A percentile compares a stretch with the other conserved stretches of the same genome.
phyloP scores from a whole-genome alignment of 2,113 vertebrate genomes.

The Rana temporaria region DNA sequence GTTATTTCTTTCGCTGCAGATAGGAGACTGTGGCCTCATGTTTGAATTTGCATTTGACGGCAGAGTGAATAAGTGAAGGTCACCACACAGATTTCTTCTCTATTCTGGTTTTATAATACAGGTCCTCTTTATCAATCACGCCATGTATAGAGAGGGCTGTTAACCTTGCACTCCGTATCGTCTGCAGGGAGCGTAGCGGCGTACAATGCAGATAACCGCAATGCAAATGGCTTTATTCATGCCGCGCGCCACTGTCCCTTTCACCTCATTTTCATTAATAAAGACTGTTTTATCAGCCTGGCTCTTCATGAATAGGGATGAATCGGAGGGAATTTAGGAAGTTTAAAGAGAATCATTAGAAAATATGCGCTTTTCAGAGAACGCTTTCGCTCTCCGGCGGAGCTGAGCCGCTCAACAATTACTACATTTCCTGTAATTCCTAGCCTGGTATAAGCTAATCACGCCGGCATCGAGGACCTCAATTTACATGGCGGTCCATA shows the following conservation, averaged over 20 bases:
- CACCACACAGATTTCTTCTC: not conserved
- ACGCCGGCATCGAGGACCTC: not conserved
- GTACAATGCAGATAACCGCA: not conserved
- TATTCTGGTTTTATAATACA: not conserved
- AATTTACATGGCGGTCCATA: not conserved
- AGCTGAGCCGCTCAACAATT: no score
- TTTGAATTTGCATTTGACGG: no score
- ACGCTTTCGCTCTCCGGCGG: not conserved
- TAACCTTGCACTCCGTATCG: not conserved
- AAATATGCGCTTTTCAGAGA: not conserved
- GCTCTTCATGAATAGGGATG: conserved; percentile 18
- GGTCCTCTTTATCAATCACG: not conserved
- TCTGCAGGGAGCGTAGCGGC: not conserved
- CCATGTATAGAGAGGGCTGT: not conserved
- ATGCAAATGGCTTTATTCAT: conserved; percentile 1
- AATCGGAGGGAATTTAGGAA: not conserved
- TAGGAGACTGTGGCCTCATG: no score
- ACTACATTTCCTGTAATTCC: not conserved
- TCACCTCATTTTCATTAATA: conserved; percentile 24
- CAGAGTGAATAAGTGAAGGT: not conserved
- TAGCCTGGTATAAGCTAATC: not conserved
- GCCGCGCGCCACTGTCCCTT: not conserved
- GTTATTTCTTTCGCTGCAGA: no score
- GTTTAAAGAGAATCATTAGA: conserved; percentile 8
- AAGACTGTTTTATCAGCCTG: conserved; percentile 13